Base-by-base conservation (phyloP, 2,797 vertebrate species). In the Coranthus polyacanthus region DNA sequence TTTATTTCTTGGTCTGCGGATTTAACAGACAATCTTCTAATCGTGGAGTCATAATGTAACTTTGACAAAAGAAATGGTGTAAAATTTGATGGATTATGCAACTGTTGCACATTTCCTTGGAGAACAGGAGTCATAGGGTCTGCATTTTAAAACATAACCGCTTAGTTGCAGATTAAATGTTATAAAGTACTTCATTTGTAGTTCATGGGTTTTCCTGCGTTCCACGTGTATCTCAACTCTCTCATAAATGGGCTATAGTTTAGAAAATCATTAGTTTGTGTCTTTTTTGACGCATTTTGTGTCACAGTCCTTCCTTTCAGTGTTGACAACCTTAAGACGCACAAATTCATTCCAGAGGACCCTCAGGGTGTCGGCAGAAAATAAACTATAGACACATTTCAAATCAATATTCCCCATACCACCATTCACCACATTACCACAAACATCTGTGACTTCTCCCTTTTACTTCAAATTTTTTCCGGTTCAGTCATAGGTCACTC, bases 361-460 rank as follows among this genome's bases (percentile, higher is more conserved):
- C 43, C 52, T 74, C 41, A 36, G 46, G 63, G 62, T 81, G 74
- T 83, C 52, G 60, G 24, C n/a, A 51, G 34, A 59, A 72, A 32
- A 55, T 24, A 71, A 68, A 44, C 45, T 70, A 73, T 17, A 45
- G 67, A 79, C 46, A 39, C 29, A 69, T 73, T 75, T 74, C 12
- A 76, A 79, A 65, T 72, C 51, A 67, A 67, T 73, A 68, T 49
- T 57, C 67, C 16, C 41, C 70, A 75, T 64, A 58, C 58, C 47
- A 47, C 51, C n/a, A 16, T 68, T 78, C 36, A 51, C 63, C 64
- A 57, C 63, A 67, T 45, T 32, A 78, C 88, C 85, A 70, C 81
- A 91, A 71, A 74, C 78, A 91, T 88, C 74, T 79, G 51, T 38
- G 65, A 76, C 68, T 68, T 61, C 51, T 69, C 24, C 21, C 53